Conservation (phyloP, 2,888 invertebrate genomes). For the Perizoma affinitatum region DNA sequence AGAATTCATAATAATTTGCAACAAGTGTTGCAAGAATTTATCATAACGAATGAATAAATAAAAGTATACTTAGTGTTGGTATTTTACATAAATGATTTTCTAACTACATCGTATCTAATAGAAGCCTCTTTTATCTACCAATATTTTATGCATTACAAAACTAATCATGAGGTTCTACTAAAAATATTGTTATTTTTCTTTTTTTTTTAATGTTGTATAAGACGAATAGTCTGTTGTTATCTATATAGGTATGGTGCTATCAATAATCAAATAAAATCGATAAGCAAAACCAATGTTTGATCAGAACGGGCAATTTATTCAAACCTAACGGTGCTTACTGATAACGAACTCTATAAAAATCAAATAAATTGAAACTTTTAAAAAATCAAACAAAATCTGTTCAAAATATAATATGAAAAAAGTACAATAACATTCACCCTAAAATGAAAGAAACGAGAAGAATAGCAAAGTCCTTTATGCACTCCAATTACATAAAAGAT, state of each 20-base stretch:
- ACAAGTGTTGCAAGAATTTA: conserved; percentile 8
- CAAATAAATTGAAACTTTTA: conserved; percentile 27
- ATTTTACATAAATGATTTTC: no score
- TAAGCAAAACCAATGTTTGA: conserved; percentile 36
- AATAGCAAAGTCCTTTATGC: conserved; percentile 5
- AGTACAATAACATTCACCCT: conserved; percentile 21
- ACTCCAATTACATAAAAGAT: conserved; percentile 6
- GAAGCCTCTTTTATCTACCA: no score
- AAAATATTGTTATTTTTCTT: no score
- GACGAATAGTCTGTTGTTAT: no score
- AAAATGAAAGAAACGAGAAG: conserved; percentile 8
- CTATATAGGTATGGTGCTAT: conserved; percentile 2
- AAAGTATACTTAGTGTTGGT: neutral
- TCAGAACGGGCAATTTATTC: conserved; percentile 32
- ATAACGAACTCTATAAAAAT: conserved; percentile 32
- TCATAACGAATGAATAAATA: neutral
- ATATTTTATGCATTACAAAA: no score
- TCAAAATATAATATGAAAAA: conserved; percentile 10
- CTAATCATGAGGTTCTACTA: no score
- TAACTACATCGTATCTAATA: no score
- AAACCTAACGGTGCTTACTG: conserved; percentile 39
- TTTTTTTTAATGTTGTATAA: no score
- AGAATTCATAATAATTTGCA: conserved; percentile 20
- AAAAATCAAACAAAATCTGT: conserved; percentile 21
- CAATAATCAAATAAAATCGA: conserved; percentile 30